These are phyloP conservation scores for Cydia amplana DNA, from an alignment of 1,140 invertebrate species.

Conservation along the genomic window DNA sequence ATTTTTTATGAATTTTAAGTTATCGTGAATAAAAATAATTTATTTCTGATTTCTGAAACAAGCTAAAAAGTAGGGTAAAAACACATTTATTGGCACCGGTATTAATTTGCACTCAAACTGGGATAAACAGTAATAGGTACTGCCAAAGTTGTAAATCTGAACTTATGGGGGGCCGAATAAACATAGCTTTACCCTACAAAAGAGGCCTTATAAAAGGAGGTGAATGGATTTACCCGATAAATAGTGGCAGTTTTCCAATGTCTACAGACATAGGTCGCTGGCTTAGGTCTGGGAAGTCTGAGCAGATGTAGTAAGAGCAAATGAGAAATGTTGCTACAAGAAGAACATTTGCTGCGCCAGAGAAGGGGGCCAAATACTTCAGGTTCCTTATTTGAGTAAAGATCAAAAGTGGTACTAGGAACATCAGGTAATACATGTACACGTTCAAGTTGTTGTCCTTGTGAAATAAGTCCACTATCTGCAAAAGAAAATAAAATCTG, in stretches of 20 bases:
- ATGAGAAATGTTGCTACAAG: slow-evolving; percentile 85
- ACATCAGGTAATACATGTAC: slow-evolving; percentile 81
- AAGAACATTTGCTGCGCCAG: slow-evolving; percentile 84
- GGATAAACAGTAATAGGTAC: too few species aligned
- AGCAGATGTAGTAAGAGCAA: slow-evolving; percentile 87
- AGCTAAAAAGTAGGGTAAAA: too few species aligned
- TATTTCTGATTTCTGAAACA: too few species aligned
- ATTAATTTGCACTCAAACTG: too few species aligned
- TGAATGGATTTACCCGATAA: slow-evolving; percentile 80
- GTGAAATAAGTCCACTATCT: slow-evolving; percentile 81
- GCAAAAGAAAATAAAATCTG: slow-evolving; percentile 60
- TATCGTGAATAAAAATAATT: too few species aligned
- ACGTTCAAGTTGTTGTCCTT: slow-evolving; percentile 53
- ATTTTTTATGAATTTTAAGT: too few species aligned
- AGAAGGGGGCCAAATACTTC: slow-evolving; percentile 88
- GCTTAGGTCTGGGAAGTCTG: slow-evolving; percentile 74
- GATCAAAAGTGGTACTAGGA: slow-evolving; percentile 81
- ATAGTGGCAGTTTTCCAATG: slow-evolving; percentile 80
- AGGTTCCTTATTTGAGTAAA: slow-evolving; percentile 85
- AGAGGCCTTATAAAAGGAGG: too few species aligned
- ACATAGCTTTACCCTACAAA: too few species aligned
- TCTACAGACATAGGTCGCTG: slow-evolving; percentile 77
- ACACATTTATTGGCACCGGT: too few species aligned
- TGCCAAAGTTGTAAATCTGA: too few species aligned
- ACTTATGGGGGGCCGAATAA: too few species aligned